Evolutionary conservation across 2,888 invertebrate species (phyloP).

Genomic region (Philopedon plagiatum): DNA sequence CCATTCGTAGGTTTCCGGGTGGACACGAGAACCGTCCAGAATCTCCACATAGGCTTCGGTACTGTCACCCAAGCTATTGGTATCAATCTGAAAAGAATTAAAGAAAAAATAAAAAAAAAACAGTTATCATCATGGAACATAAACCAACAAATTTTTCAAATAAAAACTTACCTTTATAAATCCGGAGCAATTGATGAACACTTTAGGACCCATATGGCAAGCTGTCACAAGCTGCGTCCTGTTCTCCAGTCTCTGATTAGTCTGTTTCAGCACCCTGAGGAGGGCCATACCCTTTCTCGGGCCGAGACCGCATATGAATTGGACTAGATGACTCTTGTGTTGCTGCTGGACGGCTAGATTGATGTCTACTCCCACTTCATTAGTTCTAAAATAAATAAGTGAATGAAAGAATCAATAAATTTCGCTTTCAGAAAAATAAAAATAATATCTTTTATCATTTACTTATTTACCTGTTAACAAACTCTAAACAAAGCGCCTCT

Average conservation of each 20-base stretch:
- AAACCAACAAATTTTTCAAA: background rate
- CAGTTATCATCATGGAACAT: background rate
- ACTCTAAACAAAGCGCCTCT: slow-evolving; percentile 89
- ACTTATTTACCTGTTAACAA: slow-evolving; percentile 79
- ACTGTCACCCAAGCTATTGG: slow-evolving; percentile 92
- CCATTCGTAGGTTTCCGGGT: slow-evolving; percentile 99
- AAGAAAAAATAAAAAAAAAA: slow-evolving; percentile 2
- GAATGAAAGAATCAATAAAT: background rate
- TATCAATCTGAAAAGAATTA: slow-evolving; percentile 95
- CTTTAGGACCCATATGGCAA: slow-evolving; percentile 95
- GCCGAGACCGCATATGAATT: slow-evolving; percentile 97
- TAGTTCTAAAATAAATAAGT: slow-evolving; percentile 74
- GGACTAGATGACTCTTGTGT: slow-evolving; percentile 90
- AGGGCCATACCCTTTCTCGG: slow-evolving; percentile 93
- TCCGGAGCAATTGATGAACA: slow-evolving; percentile 98
- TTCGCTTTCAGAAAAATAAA: background rate
- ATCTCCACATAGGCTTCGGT: slow-evolving; percentile 97
- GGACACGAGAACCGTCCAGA: slow-evolving; percentile 96
- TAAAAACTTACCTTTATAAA: slow-evolving; percentile 81
- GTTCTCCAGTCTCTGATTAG: slow-evolving; percentile 93
- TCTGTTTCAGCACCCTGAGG: slow-evolving; percentile 89
- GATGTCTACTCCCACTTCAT: slow-evolving; percentile 98
- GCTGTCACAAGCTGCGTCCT: slow-evolving; percentile 95
- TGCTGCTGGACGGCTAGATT: slow-evolving; percentile 93
- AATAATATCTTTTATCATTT: background rate